Conservation (phyloP, 2,113 vertebrate species). For the Manacus vitellinus region DNA sequence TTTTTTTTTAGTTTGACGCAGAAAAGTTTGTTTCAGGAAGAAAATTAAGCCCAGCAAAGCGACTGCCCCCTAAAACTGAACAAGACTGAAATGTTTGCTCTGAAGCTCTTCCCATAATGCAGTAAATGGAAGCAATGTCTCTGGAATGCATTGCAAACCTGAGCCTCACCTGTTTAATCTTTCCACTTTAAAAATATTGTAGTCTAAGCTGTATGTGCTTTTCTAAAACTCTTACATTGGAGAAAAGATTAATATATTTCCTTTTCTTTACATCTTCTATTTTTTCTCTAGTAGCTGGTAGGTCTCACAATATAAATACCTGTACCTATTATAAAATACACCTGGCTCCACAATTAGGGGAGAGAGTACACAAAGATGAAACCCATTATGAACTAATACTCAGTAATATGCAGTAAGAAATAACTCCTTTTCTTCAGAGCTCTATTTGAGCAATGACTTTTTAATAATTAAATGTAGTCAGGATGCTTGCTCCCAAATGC, state of each 20-base stretch:
- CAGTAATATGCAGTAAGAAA: not conserved
- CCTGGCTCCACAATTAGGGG: not conserved
- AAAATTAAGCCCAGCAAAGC: not conserved
- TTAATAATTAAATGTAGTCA: conserved; percentile 18
- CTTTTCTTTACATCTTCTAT: not conserved
- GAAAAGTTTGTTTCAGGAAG: not conserved
- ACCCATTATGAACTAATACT: not conserved
- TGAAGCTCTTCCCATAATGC: not conserved
- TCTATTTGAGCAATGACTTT: not conserved
- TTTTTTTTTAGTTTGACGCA: not conserved
- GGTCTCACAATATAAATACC: not conserved
- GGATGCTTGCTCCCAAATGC: not conserved
- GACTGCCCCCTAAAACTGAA: not conserved
- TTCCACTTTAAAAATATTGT: not conserved
- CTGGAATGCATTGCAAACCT: not conserved
- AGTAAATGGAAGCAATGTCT: not conserved
- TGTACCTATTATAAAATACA: not conserved
- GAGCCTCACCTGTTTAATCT: not conserved
- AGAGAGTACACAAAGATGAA: not conserved
- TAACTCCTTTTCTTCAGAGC: not conserved
- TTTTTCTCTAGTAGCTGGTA: not conserved
- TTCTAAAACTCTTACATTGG: not conserved
- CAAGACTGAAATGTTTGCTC: not conserved
- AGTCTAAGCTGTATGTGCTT: not conserved
- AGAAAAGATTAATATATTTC: not conserved